Evolutionary conservation across 37 sponge, comb jelly and placozoan species (phyloP).

Genomic region (Eunapius fragilis): DNA sequence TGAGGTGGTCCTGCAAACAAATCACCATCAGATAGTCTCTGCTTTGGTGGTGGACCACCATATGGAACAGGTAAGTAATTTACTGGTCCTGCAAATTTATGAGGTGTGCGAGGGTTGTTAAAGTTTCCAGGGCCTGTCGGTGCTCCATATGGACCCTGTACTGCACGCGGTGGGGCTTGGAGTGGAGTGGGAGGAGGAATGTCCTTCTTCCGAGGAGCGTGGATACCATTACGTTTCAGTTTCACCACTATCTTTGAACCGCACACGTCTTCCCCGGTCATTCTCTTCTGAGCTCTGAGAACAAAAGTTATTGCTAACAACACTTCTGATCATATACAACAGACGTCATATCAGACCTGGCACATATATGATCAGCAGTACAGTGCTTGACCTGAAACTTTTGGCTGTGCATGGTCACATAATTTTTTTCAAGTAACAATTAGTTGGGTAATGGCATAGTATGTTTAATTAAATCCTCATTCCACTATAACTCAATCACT

Average conservation of each 20-base stretch:
- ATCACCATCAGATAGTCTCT: background rate
- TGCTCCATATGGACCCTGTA: background rate
- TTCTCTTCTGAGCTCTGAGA: constrained; percentile 76
- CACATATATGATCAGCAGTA: too few relatives aligned
- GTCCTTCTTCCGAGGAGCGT: background rate
- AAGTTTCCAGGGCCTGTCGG: too few relatives aligned
- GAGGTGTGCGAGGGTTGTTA: too few relatives aligned
- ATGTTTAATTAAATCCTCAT: too few relatives aligned
- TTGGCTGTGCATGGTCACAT: too few relatives aligned
- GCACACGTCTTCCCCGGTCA: constrained; percentile 78
- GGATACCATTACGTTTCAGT: background rate
- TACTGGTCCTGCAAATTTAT: background rate
- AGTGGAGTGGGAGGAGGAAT: background rate
- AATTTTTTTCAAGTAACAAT: too few relatives aligned
- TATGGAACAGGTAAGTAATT: background rate
- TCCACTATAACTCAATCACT: too few relatives aligned
- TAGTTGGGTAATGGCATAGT: too few relatives aligned
- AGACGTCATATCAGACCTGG: too few relatives aligned
- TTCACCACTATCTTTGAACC: constrained; percentile 50
- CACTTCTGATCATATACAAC: too few relatives aligned
- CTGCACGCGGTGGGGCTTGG: background rate
- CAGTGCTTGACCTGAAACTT: too few relatives aligned
- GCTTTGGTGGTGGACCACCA: background rate
- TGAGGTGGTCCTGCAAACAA: background rate
- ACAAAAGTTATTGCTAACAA: too few relatives aligned